Evolutionary conservation across 2,888 invertebrate genomes (phyloP).

Genomic region (Leucozona laternaria): DNA sequence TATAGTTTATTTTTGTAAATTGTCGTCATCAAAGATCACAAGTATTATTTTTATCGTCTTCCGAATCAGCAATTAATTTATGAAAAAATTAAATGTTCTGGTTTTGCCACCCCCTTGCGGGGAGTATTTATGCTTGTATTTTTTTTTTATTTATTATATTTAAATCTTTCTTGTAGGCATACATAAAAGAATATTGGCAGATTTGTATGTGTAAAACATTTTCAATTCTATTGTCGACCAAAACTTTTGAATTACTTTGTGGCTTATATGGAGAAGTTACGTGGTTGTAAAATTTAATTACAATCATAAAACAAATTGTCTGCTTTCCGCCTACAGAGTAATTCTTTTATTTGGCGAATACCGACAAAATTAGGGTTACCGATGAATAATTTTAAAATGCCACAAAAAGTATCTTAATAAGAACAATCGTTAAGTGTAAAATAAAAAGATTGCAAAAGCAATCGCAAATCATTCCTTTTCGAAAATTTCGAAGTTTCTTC

Average conservation of each 20-base stretch:
- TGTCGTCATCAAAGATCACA: constrained; percentile 55
- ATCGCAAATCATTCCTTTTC: too few relatives aligned
- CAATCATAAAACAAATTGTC: constrained; percentile 43
- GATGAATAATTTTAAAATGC: not conserved
- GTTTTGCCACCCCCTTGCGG: constrained; percentile 25
- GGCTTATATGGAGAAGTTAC: constrained; percentile 48
- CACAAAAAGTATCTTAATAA: not conserved
- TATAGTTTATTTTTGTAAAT: constrained; percentile 49
- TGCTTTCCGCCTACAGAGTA: constrained; percentile 22
- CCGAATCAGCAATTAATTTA: constrained; percentile 25
- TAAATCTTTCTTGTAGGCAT: constrained; percentile 11
- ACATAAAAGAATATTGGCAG: constrained; percentile 41
- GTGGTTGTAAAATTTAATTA: constrained; percentile 63
- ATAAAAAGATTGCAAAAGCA: too few relatives aligned
- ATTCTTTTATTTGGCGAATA: not conserved
- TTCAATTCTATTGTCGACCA: constrained; percentile 45
- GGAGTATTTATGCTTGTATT: not conserved
- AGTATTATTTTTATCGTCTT: constrained; percentile 28
- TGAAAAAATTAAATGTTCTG: constrained; percentile 18
- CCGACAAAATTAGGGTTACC: not conserved
- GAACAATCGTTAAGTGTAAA: not conserved
- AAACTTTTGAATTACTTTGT: constrained; percentile 34
- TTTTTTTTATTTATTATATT: constrained; percentile 36
- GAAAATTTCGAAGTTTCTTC: too few relatives aligned
- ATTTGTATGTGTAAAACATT: constrained; percentile 53